Conservation (phyloP, 2,113 vertebrate species). For the Notechis scutatus region DNA sequence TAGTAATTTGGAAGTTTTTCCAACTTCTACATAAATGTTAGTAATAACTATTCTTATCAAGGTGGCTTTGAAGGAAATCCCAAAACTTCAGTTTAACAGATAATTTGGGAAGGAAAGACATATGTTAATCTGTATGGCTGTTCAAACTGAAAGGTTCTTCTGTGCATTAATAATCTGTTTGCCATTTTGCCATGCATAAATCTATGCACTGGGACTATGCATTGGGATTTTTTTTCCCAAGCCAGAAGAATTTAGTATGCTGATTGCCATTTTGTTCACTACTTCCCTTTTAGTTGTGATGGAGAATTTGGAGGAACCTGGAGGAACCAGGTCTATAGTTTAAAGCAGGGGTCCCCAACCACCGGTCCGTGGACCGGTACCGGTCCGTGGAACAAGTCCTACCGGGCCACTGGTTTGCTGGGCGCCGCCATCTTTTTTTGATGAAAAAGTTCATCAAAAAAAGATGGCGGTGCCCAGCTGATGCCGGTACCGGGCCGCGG, state of each 20-base stretch:
- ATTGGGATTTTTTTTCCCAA: not conserved
- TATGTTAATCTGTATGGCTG: not conserved
- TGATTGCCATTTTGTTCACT: not conserved
- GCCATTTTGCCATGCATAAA: not conserved
- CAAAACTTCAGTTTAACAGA: not conserved
- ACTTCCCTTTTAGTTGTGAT: not conserved
- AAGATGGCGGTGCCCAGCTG: no score
- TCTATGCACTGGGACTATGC: not conserved
- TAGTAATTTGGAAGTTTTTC: not conserved
- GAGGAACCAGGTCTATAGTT: not conserved
- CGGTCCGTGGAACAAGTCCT: no score
- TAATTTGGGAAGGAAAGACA: not conserved
- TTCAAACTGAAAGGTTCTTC: not conserved
- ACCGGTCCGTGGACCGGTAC: no score
- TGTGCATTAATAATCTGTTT: not conserved
- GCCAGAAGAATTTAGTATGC: not conserved
- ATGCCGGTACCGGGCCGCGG: no score
- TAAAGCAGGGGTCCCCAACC: no score
- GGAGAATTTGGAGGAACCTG: not conserved
- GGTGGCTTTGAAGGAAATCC: not conserved
- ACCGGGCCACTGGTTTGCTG: no score
- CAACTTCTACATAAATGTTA: not conserved
- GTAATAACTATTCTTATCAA: not conserved
- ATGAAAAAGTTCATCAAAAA: no score
- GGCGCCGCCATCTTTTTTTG: no score